A percentile compares a stretch with the other conserved stretches of the same genome.
phyloP scores from a whole-genome alignment of 2,797 vertebrate genomes.

The Sandelia bainsii region DNA sequence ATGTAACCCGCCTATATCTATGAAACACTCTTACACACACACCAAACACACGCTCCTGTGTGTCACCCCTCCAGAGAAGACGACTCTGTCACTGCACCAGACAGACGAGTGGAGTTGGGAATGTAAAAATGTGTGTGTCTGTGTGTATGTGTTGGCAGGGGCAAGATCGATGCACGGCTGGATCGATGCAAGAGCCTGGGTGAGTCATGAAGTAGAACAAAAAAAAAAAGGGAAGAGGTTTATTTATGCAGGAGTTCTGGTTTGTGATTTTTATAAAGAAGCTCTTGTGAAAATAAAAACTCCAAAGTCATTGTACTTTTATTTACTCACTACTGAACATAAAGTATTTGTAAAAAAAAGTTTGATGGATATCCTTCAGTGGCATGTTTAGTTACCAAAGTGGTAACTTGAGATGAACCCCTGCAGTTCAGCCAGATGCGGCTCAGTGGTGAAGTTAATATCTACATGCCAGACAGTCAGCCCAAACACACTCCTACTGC shows the following conservation, averaged over 20 bases:
- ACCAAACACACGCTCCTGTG: not conserved
- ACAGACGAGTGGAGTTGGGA: slow-evolving; percentile 20
- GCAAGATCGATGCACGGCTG: slow-evolving; percentile 39
- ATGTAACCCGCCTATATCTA: not conserved
- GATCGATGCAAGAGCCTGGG: slow-evolving; percentile 47
- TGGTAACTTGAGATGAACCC: not conserved
- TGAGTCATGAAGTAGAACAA: not conserved
- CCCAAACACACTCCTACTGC: not conserved
- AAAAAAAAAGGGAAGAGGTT: not conserved
- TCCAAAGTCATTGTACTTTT: too few relatives aligned
- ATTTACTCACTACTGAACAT: not conserved
- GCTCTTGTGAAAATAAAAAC: too few relatives aligned
- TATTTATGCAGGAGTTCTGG: not conserved
- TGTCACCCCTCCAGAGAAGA: slow-evolving; percentile 24
- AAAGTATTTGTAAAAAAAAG: not conserved
- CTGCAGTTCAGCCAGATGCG: slow-evolving; percentile 10
- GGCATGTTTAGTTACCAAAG: not conserved
- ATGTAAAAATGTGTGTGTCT: slow-evolving; percentile 7
- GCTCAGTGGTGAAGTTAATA: slow-evolving; percentile 9
- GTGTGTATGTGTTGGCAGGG: not conserved
- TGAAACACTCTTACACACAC: slow-evolving; percentile 19
- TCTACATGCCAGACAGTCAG: slow-evolving; percentile 2
- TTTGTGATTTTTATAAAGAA: slow-evolving; percentile 1
- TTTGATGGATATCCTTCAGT: not conserved
- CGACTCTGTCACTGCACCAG: slow-evolving; percentile 32